Evolutionary conservation across 1,140 invertebrate genomes (phyloP).

Genomic region (Hyposmocoma kahamanoa): DNA sequence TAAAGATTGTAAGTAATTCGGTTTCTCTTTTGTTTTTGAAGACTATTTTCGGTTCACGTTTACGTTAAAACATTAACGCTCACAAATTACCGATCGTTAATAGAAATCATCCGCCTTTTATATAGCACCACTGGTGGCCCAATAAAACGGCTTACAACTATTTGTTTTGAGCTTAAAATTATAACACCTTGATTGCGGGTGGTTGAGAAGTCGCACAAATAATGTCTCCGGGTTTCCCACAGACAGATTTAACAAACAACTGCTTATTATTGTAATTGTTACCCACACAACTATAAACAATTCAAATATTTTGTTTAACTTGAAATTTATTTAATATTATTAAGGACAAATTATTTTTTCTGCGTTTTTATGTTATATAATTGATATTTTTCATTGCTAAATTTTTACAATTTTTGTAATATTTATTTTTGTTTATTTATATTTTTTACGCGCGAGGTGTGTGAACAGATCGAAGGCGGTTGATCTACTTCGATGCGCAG

Average conservation of each 20-base stretch:
- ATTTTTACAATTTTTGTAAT: neutral
- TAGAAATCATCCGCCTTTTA: slow-evolving; percentile 26
- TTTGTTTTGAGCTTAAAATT: slow-evolving; percentile 39
- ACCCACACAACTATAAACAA: too few relatives aligned
- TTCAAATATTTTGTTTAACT: neutral
- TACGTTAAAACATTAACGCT: too few relatives aligned
- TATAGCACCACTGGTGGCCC: slow-evolving; percentile 36
- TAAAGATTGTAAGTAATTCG: neutral
- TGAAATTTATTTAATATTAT: neutral
- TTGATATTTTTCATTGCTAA: too few relatives aligned
- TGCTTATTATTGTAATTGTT: too few relatives aligned
- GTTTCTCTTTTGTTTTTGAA: neutral
- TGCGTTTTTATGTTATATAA: too few relatives aligned
- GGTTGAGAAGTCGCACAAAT: slow-evolving; percentile 27
- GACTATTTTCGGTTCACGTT: too few relatives aligned
- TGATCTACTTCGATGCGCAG: slow-evolving; percentile 17
- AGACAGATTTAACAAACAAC: slow-evolving; percentile 45
- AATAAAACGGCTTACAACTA: slow-evolving; percentile 32
- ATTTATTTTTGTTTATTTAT: neutral
- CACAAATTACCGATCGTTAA: too few relatives aligned
- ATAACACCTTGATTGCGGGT: slow-evolving; percentile 41
- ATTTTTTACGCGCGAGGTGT: slow-evolving; percentile 7
- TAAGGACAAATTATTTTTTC: too few relatives aligned
- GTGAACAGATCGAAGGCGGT: slow-evolving; percentile 15
- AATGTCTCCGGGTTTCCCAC: slow-evolving; percentile 46